phyloP scores from a whole-genome alignment of 2,113 vertebrate species.

The Otocyon megalotis region DNA sequence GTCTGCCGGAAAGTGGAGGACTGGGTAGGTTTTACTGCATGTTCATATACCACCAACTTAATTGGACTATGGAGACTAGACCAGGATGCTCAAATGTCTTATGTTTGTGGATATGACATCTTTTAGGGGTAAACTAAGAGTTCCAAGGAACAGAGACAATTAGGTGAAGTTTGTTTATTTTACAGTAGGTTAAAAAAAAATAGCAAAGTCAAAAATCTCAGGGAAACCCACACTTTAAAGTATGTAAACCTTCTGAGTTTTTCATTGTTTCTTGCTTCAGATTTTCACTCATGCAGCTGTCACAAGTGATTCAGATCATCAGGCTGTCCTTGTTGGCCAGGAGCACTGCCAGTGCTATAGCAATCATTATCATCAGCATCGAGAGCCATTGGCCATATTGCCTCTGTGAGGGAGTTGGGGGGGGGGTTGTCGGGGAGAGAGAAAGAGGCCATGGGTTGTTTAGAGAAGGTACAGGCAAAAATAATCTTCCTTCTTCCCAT shows the following conservation, averaged over 20 bases:
- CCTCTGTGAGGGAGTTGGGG: conserved; percentile 81
- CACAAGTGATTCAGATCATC: conserved; percentile 61
- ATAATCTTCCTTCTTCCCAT: neutral
- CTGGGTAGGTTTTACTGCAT: neutral
- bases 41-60: neutral
- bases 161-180: conserved; percentile 47
- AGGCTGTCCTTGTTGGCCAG: conserved; percentile 75
- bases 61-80: neutral
- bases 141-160: neutral
- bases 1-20: neutral
- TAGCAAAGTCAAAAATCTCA: neutral
- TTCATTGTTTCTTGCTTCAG: neutral
- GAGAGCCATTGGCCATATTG: conserved; percentile 79
- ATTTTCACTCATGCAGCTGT: neutral
- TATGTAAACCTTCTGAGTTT: neutral
- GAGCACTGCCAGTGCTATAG: conserved; percentile 79
- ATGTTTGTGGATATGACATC: neutral
- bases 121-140: conserved; percentile 30
- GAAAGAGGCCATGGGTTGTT: conserved; percentile 1
- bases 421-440: conserved; percentile 55
- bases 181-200: conserved; percentile 31
- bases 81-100: neutral
- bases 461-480: neutral
- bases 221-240: neutral
- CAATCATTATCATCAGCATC: conserved; percentile 77